Evolutionary conservation across 2,797 vertebrate species (phyloP).

Genomic region (Gymnopithys bicolor): DNA sequence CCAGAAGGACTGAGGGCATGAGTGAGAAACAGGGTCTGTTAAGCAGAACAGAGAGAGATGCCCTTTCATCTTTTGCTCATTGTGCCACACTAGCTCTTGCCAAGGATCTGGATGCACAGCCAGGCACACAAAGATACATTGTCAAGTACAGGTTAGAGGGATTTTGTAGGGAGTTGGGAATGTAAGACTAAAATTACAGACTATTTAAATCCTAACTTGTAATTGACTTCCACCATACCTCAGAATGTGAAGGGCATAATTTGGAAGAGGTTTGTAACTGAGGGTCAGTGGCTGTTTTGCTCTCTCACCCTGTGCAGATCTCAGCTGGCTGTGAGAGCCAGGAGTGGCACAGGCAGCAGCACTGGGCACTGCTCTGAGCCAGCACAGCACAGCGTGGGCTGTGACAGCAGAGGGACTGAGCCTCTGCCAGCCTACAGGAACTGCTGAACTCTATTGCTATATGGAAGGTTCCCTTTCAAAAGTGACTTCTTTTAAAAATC

Average conservation of each 20-base stretch:
- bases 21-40: neutral
- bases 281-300: neutral
- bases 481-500: neutral
- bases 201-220: neutral
- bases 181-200: neutral
- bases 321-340: neutral
- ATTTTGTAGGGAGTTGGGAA: neutral
- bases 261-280: neutral
- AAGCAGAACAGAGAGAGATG: neutral
- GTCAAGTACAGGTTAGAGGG: neutral
- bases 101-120: neutral
- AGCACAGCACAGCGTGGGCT: neutral
- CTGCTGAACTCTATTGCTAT: neutral
- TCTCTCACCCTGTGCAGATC: neutral
- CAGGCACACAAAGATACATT: neutral
- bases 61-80: neutral
- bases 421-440: neutral
- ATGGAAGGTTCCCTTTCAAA: neutral
- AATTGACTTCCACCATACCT: neutral
- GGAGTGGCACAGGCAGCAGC: neutral
- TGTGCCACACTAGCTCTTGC: neutral
- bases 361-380: neutral
- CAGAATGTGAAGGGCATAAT: neutral
- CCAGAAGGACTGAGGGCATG: neutral
- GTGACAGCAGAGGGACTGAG: fast-evolving